Conservation (phyloP, 2,113 vertebrate genomes). For the Limanda limanda region DNA sequence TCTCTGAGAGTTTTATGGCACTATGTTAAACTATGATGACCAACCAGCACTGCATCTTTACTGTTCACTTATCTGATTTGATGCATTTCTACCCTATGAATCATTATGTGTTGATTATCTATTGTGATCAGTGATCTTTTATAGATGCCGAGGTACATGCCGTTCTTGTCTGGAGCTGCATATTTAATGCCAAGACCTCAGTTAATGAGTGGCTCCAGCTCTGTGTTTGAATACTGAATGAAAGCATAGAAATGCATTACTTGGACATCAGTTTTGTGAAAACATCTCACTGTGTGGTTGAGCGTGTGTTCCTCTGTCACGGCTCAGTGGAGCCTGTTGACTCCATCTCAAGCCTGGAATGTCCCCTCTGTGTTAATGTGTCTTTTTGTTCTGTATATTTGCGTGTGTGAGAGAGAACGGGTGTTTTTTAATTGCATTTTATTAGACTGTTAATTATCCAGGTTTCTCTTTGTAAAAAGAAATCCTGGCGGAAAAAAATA, state of each 20-base stretch:
- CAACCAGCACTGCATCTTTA: not conserved
- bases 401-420: not conserved
- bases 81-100: constrained; percentile 14
- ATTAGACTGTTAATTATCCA: constrained; percentile 14
- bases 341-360: not conserved
- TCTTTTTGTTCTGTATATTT: constrained; percentile 20
- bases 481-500: not conserved
- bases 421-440: not conserved
- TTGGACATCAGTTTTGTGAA: constrained; percentile 12
- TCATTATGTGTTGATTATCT: constrained; percentile 11
- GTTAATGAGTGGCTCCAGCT: constrained; percentile 33
- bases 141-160: constrained; percentile 5
- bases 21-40: not conserved
- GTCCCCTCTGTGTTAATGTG: not conserved
- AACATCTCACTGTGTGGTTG: constrained; percentile 33
- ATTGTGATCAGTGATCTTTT: constrained; percentile 14
- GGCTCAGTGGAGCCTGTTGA: not conserved
- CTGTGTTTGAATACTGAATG: constrained; percentile 8
- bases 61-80: constrained; percentile 6
- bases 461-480: constrained; percentile 19
- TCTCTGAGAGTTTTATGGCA: constrained; percentile 53
- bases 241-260: not conserved
- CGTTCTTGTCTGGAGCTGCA: constrained; percentile 18
- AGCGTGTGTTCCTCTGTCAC: not conserved
- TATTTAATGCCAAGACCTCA: constrained; percentile 15